Base-by-base conservation (phyloP, 1,140 invertebrate species). In the Drosophila parvula region DNA sequence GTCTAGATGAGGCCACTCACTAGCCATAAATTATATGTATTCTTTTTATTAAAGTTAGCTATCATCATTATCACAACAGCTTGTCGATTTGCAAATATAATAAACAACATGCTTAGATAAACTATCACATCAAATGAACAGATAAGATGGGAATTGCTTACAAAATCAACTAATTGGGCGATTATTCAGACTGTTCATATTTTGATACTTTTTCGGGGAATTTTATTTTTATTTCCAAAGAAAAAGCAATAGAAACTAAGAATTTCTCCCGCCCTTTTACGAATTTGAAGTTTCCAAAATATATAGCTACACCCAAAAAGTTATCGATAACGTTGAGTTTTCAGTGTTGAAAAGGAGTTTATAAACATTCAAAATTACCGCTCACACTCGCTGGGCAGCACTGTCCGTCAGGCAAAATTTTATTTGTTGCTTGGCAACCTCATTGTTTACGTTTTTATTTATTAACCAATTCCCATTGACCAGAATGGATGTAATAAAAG, bases 401-500 rank as follows among this genome's bases (percentile, higher is more conserved):
- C 27, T 30, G 22, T 0, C 30, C 5, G 44, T 12, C 48, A 6
- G 16, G 44, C 3, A 75, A 27, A 45, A 36, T 40, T 16, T 18
- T 16, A 36, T 34, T 22, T 55, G 84, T 88, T 88, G 73, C 83
- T 16, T 47, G 60, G 83, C 60, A 74, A 88, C 75, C 57, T 27
- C 55, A 57, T 71, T 71, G 47, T 22, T 51, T 74, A 16, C 27
- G 32, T 18, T 45, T 60, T n/a, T 47, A 48, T 60, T 60, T 36
- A 43, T 74, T 63, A 30, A 40, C 32, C 22, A 43, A 41, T 41
- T 38, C 4, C 11, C 34, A 9, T 36, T 12, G 10, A 3, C 55
- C 18, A 67, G 30, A 22, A 93, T 91, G 88, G 91, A 92, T 58
- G 74, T 89, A 12, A 89, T 92, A 11, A 79, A 90, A 32, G 91